Conservation (phyloP, 2,113 vertebrate genomes). For the Hippocampus barbouri region DNA sequence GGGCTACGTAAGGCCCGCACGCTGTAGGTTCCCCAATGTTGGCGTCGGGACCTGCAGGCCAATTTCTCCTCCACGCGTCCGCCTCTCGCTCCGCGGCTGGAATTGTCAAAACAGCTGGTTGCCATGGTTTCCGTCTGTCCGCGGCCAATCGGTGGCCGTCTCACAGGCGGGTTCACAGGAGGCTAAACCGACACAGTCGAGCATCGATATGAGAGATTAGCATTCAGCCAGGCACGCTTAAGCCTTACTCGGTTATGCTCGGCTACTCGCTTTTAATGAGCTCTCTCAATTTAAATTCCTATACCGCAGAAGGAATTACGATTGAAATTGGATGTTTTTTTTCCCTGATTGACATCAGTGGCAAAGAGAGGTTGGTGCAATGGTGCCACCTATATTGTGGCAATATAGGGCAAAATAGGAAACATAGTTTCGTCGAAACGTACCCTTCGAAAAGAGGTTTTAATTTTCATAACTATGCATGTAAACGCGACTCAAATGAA, state of each 20-base stretch:
- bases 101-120: conserved; percentile 66
- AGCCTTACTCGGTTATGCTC: conserved; percentile 33
- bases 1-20: background rate
- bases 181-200: conserved; percentile 31
- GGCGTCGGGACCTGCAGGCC: conserved; percentile 32
- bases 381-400: background rate
- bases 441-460: background rate
- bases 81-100: conserved; percentile 24
- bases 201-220: conserved; percentile 51
- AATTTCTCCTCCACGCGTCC: conserved; percentile 14
- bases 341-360: background rate
- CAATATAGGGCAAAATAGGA: background rate
- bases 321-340: background rate
- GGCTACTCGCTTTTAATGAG: conserved; percentile 3
- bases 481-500: background rate
- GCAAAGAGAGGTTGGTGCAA: background rate
- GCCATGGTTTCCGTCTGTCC: conserved; percentile 51
- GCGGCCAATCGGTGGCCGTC: conserved; percentile 43
- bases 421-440: background rate
- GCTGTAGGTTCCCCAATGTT: background rate
- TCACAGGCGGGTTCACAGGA: conserved; percentile 33
- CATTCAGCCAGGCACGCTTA: conserved; percentile 21
- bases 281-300: background rate
- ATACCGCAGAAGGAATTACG: background rate
- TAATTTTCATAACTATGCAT: background rate